phyloP scores from a whole-genome alignment of 2,113 vertebrate species.

The Pholis gunnellus region DNA sequence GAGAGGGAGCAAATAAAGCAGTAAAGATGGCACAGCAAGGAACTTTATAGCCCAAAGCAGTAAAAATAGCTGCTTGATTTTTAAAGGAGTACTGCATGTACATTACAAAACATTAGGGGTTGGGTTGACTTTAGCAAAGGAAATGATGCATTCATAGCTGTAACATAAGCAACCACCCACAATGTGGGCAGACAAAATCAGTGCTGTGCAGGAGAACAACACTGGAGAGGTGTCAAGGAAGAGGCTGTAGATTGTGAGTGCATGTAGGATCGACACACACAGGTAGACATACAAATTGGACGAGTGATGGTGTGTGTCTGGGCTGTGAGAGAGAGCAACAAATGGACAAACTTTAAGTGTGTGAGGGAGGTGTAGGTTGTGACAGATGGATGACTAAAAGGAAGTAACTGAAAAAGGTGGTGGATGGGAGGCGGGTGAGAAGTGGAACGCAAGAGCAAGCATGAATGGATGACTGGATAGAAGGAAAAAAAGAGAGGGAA shows the following conservation, averaged over 20 bases:
- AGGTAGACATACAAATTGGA: conserved; percentile 51
- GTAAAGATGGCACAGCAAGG: conserved; percentile 7
- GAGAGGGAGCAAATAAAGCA: conserved; percentile 5
- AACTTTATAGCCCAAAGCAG: not conserved
- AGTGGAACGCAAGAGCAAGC: conserved; percentile 60
- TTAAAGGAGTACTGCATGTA: not conserved
- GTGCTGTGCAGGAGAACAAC: conserved; percentile 29
- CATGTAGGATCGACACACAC: conserved; percentile 33
- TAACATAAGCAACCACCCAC: conserved; percentile 44
- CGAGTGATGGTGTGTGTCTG: conserved; percentile 40
- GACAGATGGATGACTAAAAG: conserved; percentile 73
- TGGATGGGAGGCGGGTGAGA: conserved; percentile 60
- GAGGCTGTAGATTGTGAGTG: conserved; percentile 41
- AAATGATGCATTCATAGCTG: conserved; percentile 33
- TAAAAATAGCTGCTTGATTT: not conserved
- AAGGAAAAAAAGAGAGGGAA: conserved; percentile 19
- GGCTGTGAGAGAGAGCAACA: conserved; percentile 46
- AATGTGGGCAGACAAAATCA: conserved; percentile 38
- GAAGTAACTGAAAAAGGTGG: conserved; percentile 61
- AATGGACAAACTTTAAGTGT: conserved; percentile 60
- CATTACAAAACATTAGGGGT: not conserved
- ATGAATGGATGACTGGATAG: conserved; percentile 61
- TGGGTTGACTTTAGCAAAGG: conserved; percentile 18
- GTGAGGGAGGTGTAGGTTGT: conserved; percentile 70
- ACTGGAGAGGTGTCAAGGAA: conserved; percentile 36